Percentiles rank a stretch among this genome's conserved stretches.
Conservation (phyloP, 2,888 invertebrate species). For the Chloromyia formosa region DNA sequence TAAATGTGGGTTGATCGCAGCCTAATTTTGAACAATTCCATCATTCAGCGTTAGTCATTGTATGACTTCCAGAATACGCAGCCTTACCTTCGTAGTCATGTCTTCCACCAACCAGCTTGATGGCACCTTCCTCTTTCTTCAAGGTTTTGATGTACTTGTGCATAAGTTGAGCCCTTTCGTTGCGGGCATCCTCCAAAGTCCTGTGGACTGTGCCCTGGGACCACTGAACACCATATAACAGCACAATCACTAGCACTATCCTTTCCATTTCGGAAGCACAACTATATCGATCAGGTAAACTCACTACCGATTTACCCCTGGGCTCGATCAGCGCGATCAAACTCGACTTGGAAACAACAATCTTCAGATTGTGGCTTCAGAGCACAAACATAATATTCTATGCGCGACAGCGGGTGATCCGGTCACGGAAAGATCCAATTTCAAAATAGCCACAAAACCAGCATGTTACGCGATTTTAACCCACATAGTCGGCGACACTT, state of each 20-base stretch:
- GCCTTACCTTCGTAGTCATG: slow-evolving; percentile 76
- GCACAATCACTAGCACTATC: too few relatives aligned
- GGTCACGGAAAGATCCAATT: slow-evolving; percentile 5
- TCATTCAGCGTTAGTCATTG: too few relatives aligned
- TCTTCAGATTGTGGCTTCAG: too few relatives aligned
- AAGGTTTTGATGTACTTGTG: slow-evolving; percentile 75
- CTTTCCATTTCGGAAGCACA: too few relatives aligned
- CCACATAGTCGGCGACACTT: not conserved
- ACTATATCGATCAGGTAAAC: too few relatives aligned
- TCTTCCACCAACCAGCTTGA: slow-evolving; percentile 76
- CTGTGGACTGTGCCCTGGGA: slow-evolving; percentile 36
- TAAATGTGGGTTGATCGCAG: too few relatives aligned
- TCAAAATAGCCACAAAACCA: slow-evolving; percentile 28
- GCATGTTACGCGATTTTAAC: slow-evolving; percentile 9
- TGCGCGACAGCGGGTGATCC: not conserved
- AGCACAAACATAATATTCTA: too few relatives aligned
- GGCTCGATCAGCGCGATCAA: too few relatives aligned
- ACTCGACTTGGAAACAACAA: too few relatives aligned
- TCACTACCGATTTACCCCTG: too few relatives aligned
- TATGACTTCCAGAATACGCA: not conserved
- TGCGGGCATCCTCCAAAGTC: slow-evolving; percentile 59
- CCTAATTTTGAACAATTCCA: too few relatives aligned
- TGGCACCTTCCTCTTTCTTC: slow-evolving; percentile 77
- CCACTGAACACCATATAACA: too few relatives aligned
- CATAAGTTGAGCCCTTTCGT: slow-evolving; percentile 68